These are phyloP conservation scores for Drepana arcuata DNA, from an alignment of 1,140 invertebrate genomes.

Conservation along the genomic window DNA sequence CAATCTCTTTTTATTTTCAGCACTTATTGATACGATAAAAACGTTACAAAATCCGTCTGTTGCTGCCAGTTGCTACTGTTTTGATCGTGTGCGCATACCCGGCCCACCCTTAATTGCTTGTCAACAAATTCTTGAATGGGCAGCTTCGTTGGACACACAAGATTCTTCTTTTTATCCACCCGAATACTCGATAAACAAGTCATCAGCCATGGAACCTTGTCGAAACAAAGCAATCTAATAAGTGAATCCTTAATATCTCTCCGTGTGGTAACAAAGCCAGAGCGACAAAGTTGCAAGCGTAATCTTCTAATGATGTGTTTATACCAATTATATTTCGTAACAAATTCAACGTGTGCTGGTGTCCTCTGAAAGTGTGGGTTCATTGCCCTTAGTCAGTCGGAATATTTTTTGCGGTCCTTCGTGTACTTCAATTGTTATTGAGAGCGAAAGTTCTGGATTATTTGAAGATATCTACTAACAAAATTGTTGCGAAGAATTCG, in stretches of 20 bases:
- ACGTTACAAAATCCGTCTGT: constrained; percentile 16
- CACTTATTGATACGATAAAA: constrained; percentile 7
- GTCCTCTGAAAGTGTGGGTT: constrained; percentile 14
- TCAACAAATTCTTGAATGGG: constrained; percentile 59
- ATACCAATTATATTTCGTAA: constrained; percentile 31
- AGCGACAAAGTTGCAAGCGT: constrained; percentile 21
- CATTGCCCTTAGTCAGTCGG: constrained; percentile 16
- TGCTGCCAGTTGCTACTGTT: constrained; percentile 15
- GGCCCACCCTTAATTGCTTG: constrained; percentile 49
- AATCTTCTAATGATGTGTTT: constrained; percentile 17
- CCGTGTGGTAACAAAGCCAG: too few relatives aligned
- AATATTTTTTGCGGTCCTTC: constrained; percentile 7
- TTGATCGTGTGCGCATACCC: constrained; percentile 21
- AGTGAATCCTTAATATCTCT: too few relatives aligned
- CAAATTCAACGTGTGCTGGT: constrained; percentile 24
- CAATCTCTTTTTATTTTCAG: neutral
- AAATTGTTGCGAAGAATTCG: too few relatives aligned
- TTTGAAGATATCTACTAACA: too few relatives aligned
- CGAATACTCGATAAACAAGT: constrained; percentile 48
- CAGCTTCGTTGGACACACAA: constrained; percentile 31
- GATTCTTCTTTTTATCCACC: constrained; percentile 43
- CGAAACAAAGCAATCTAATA: constrained; percentile 12
- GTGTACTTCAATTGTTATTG: too few relatives aligned
- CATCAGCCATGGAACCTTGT: constrained; percentile 32
- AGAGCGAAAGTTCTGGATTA: too few relatives aligned